A percentile compares a stretch with the other conserved stretches of the same genome.
phyloP scores from a whole-genome alignment of 2,888 invertebrate genomes.

The Agrochola lota region DNA sequence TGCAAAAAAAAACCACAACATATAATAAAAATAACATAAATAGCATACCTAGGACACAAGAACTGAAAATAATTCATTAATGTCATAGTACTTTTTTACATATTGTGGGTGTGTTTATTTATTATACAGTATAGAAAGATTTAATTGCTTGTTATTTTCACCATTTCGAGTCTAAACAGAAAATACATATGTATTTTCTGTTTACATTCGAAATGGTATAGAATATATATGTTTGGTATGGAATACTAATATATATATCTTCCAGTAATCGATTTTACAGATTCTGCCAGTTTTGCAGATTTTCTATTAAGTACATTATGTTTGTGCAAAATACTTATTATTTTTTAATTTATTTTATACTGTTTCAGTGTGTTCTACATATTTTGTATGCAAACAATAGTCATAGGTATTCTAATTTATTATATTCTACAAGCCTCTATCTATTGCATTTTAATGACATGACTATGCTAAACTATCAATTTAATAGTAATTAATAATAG shows the following conservation, averaged over 20 bases:
- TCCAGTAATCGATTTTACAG: neutral
- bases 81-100: neutral
- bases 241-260: too few species aligned
- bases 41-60: neutral
- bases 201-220: too few species aligned
- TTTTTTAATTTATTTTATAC: neutral
- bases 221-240: too few species aligned
- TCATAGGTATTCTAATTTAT: neutral
- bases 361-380: neutral
- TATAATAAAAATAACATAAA: neutral
- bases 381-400: neutral
- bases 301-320: neutral
- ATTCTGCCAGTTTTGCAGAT: neutral
- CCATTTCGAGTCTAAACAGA: neutral
- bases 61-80: neutral
- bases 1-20: constrained; percentile 32
- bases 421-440: constrained; percentile 9
- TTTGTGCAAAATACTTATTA: neutral
- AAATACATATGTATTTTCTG: too few species aligned
- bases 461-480: constrained; percentile 8
- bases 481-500: constrained; percentile 7
- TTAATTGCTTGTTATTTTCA: neutral
- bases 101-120: neutral
- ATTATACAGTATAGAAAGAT: neutral
- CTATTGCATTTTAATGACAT: constrained; percentile 26